Base-by-base conservation (phyloP, 2,113 vertebrate genomes). In the Fulmarus glacialis region DNA sequence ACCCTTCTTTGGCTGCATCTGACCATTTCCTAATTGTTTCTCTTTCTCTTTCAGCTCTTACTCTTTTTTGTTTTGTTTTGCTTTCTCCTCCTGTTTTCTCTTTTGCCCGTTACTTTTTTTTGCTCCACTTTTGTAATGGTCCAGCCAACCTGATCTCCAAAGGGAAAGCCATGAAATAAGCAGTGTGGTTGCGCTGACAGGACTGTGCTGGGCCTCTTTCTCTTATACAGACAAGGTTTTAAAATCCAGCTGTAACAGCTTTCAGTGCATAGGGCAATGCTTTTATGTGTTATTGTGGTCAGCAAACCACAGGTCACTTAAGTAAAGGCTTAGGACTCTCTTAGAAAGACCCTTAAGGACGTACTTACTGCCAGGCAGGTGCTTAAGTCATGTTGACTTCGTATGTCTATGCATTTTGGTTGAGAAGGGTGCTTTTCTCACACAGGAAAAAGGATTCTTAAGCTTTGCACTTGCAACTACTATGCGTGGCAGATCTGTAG, bases 11-110 rank as follows among this genome's bases (percentile, higher is more conserved):
- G 59, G 53, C 77, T 93, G 32, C 11, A 12, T 78, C 50, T 80
- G 68, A 45, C 17, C 47, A 8, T 93, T 90, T 95, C 80, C 64
- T 64, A 87, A 21, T 82, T 72, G 36, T 90, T 96, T 90, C 68
- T 83, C 68, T 92, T 94, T 92, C 80, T 70, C 15, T 86, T 92
- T 90, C 59, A 73, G 52, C 66, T 90, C 14, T 79, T 73, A 4
- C 11, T 59, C 11, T 77, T 68, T 45, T 52, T 26, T 53, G 26
- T 55, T 91, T 83, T 88, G 24, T 43, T 94, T 86, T 73, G 6
- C 4, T 84, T 80, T 64, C 15, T 77, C 5, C 5, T 67, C 16
- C 17, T 73, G 1, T 85, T 85, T 90, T 85, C 21, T 34, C 3
- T 21, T 63, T 75, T 48, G 23, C 58, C 8, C 1, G 1, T n/a